Conservation (phyloP, 2,113 vertebrate genomes). For the Aspiorhynchus laticeps region DNA sequence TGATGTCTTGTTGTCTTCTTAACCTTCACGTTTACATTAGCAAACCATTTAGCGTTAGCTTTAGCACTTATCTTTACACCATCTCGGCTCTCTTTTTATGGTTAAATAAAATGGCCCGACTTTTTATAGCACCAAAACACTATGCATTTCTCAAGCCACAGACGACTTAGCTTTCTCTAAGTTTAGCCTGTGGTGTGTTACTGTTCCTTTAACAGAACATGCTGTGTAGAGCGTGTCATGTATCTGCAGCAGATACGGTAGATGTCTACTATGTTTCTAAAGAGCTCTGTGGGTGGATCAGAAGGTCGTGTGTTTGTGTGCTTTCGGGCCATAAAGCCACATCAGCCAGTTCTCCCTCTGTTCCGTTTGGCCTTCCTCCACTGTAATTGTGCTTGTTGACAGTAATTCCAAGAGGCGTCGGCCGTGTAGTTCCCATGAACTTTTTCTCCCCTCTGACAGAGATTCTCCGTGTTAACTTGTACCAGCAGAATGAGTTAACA, state of each 20-base stretch:
- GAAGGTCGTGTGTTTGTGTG: conserved; percentile 38
- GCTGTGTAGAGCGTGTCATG: neutral
- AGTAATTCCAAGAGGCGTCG: conserved; percentile 34
- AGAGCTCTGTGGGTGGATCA: conserved; percentile 4
- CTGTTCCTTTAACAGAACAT: neutral
- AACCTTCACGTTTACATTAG: neutral
- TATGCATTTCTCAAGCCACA: neutral
- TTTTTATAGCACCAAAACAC: neutral
- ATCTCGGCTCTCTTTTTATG: neutral
- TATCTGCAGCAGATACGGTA: conserved; percentile 3
- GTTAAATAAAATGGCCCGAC: neutral
- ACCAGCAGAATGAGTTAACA: neutral
- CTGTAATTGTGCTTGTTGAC: conserved; percentile 41
- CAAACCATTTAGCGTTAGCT: neutral
- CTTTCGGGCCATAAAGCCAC: conserved; percentile 41
- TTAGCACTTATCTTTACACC: neutral
- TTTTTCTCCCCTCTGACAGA: conserved; percentile 17
- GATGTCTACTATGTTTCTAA: neutral
- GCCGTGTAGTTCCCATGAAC: conserved; percentile 43
- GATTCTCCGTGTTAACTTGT: conserved; percentile 2
- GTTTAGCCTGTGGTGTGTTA: neutral
- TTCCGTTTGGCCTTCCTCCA: conserved; percentile 25
- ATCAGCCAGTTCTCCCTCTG: conserved; percentile 36
- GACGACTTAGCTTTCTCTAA: neutral
- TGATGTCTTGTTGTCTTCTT: neutral